Evolutionary conservation across 2,888 invertebrate genomes (phyloP).

Genomic region (Athalia rosae): DNA sequence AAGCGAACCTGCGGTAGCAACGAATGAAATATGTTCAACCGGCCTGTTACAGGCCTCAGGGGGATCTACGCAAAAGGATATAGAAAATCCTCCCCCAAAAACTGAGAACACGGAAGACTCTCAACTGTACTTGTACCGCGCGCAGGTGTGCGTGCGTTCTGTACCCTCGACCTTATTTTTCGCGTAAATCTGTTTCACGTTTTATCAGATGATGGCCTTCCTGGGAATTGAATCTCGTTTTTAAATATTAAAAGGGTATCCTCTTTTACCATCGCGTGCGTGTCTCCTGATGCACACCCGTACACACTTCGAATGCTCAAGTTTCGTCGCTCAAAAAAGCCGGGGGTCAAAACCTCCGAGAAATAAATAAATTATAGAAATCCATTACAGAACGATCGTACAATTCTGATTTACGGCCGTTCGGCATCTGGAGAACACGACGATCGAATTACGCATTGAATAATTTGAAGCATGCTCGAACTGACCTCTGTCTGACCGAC

Average conservation of each 20-base stretch:
- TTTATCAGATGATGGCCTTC: constrained; percentile 37
- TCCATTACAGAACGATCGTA: too few relatives aligned
- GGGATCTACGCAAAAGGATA: not conserved
- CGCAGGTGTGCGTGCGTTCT: too few relatives aligned
- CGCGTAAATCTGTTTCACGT: constrained; percentile 34
- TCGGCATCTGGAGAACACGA: too few relatives aligned
- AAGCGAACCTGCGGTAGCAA: constrained; percentile 37
- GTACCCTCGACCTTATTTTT: not conserved
- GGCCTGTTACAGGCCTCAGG: not conserved
- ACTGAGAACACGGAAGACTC: constrained; percentile 19
- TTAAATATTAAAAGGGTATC: constrained; percentile 37
- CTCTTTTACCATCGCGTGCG: not conserved
- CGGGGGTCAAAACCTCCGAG: not conserved
- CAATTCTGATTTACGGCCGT: too few relatives aligned
- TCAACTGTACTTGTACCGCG: not conserved
- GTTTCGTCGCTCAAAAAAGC: constrained; percentile 5
- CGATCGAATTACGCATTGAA: not conserved
- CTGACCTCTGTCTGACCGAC: not conserved
- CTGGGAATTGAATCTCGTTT: constrained; percentile 41
- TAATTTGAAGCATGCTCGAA: not conserved
- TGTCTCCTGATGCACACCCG: not conserved
- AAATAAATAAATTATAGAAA: too few relatives aligned
- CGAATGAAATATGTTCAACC: constrained; percentile 25
- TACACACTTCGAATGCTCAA: not conserved
- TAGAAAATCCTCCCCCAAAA: not conserved